These are phyloP conservation scores for Novumbra hubbsi DNA, from an alignment of 2,797 vertebrate species.

Conservation along the genomic window DNA sequence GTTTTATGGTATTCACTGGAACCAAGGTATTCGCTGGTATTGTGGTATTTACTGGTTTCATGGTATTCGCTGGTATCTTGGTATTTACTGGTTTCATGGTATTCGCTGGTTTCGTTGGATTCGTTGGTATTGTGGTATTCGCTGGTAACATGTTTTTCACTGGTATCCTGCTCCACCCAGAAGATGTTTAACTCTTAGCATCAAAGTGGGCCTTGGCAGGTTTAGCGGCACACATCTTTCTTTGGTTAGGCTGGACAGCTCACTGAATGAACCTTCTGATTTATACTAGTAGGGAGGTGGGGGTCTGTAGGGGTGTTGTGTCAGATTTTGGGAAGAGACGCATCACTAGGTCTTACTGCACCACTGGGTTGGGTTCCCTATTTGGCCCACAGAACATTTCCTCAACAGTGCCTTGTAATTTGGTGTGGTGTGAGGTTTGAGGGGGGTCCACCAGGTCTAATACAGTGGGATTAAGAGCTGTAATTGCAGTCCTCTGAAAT, in stretches of 20 bases:
- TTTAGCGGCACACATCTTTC: conserved; percentile 50
- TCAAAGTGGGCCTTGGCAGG: conserved; percentile 30
- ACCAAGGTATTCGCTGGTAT: no score
- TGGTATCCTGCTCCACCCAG: conserved; percentile 6
- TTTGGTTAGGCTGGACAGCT: conserved; percentile 43
- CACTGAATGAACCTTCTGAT: conserved; percentile 33
- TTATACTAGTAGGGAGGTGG: conserved; percentile 22
- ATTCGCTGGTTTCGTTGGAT: conserved; percentile 10
- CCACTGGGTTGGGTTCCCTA: conserved; percentile 7
- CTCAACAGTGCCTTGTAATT: not conserved
- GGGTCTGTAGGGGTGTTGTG: conserved; percentile 5
- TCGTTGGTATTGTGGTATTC: not conserved
- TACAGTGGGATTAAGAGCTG: not conserved
- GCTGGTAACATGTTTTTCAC: no score
- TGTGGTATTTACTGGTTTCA: conserved; percentile 2
- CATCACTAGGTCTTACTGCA: not conserved
- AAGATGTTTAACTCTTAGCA: conserved; percentile 18
- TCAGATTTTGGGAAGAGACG: conserved; percentile 12
- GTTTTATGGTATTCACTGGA: conserved; percentile 1
- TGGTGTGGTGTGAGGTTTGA: not conserved
- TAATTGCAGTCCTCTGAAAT: conserved; percentile 8
- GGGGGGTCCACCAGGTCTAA: not conserved
- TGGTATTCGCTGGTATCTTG: no score
- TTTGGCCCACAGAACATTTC: conserved; percentile 4
- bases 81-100: not conserved